phyloP scores from a whole-genome alignment of 2,113 vertebrate genomes.

The Boulengeromyrus knoepffleri region DNA sequence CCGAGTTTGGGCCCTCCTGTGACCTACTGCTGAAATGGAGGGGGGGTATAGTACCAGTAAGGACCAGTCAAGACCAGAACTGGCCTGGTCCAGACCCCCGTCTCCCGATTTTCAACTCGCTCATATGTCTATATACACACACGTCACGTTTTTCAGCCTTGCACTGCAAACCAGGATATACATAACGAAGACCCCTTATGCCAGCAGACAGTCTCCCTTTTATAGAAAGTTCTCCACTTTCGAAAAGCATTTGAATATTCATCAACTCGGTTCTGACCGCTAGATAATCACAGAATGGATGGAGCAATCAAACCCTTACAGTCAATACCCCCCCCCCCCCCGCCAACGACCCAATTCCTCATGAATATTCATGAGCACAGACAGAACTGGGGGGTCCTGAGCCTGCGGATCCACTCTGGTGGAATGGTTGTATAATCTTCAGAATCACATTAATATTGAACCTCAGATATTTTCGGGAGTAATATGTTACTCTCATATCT shows the following conservation, averaged over 20 bases:
- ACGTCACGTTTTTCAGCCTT: neutral
- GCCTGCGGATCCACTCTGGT: neutral
- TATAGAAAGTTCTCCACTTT: neutral
- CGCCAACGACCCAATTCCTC: neutral
- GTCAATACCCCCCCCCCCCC: neutral
- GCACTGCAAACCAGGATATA: neutral
- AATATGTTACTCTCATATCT: neutral
- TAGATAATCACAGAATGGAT: conserved; percentile 1
- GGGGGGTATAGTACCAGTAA: neutral
- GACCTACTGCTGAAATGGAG: neutral
- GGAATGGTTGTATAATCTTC: neutral
- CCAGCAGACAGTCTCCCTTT: neutral
- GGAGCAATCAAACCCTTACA: neutral
- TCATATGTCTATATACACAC: neutral
- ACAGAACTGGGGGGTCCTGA: neutral
- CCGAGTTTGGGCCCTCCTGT: neutral
- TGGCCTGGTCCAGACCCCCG: neutral
- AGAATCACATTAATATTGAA: neutral
- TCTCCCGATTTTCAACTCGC: neutral
- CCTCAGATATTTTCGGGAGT: neutral
- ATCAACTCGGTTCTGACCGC: neutral
- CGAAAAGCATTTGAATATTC: neutral
- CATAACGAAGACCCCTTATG: neutral
- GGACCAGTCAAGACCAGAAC: neutral
- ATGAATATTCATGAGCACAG: neutral